phyloP scores from a whole-genome alignment of 2,888 invertebrate species.

The Ormyrus pomaceus region DNA sequence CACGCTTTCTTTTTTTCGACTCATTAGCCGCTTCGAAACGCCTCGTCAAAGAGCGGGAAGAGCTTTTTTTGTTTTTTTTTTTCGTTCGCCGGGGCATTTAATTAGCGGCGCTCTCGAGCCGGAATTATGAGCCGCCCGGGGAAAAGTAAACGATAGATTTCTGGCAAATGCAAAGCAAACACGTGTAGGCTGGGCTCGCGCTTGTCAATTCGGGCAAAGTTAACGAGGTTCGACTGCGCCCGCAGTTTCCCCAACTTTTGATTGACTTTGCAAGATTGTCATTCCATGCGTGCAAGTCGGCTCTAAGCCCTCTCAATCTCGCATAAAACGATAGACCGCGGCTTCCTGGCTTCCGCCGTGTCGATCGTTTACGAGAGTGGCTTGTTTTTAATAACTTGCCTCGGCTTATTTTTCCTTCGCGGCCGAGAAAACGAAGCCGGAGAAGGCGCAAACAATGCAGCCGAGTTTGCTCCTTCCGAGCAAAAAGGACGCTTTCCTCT shows the following conservation, averaged over 20 bases:
- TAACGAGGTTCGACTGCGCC: neutral
- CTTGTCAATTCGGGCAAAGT: conserved; percentile 7
- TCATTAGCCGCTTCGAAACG: too few species aligned
- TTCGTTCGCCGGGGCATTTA: conserved; percentile 12
- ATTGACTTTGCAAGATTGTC: conserved; percentile 50
- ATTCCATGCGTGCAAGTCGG: conserved; percentile 25
- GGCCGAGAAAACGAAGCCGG: neutral
- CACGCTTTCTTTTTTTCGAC: too few species aligned
- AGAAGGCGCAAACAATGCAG: neutral
- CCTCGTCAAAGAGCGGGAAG: too few species aligned
- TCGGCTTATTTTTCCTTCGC: neutral
- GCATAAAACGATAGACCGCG: neutral
- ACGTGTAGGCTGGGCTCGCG: conserved; percentile 11
- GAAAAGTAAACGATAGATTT: conserved; percentile 40
- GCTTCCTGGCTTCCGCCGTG: neutral
- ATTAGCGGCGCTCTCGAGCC: conserved; percentile 34
- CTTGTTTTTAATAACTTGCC: neutral
- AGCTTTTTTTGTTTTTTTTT: neutral
- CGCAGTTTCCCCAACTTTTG: conserved; percentile 39
- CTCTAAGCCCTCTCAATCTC: neutral
- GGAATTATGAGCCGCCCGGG: conserved; percentile 28
- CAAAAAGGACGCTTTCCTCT: conserved; percentile 1
- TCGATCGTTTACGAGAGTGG: neutral
- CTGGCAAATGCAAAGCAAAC: conserved; percentile 39
- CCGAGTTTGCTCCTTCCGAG: neutral